Percentiles rank a stretch among this genome's conserved stretches.
These are phyloP conservation scores for Perca flavescens DNA, from an alignment of 2,113 vertebrate genomes.

Conservation along the genomic window DNA sequence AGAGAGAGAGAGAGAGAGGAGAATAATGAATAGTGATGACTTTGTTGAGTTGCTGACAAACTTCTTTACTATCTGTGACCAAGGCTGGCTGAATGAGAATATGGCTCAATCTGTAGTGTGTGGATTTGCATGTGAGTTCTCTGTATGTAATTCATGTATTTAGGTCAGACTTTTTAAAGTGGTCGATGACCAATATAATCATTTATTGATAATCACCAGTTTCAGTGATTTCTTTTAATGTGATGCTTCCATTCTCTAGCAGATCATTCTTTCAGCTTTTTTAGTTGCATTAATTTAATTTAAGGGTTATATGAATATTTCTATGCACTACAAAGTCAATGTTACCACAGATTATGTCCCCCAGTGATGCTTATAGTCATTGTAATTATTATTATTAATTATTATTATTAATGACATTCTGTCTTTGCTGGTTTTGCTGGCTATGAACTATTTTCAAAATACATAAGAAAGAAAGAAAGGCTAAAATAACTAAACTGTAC, in stretches of 20 bases:
- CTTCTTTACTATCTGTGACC: slow-evolving; percentile 11
- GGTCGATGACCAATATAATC: not conserved
- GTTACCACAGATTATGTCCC: not conserved
- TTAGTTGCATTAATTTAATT: not conserved
- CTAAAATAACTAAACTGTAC: not conserved
- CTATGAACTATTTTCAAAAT: not conserved
- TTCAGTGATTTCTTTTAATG: not conserved
- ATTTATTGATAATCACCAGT: not conserved
- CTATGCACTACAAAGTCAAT: not conserved
- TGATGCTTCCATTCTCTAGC: not conserved
- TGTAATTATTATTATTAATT: no score
- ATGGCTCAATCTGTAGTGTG: slow-evolving; percentile 6
- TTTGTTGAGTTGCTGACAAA: slow-evolving; percentile 26
- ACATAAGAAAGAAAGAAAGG: not conserved
- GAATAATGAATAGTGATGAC: not conserved
- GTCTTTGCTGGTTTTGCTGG: not conserved
- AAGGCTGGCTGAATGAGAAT: slow-evolving; percentile 16
- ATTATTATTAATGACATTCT: not conserved
- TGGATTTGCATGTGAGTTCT: not conserved
- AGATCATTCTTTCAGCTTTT: not conserved
- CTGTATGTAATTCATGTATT: slow-evolving; percentile 6
- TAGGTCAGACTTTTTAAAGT: not conserved
- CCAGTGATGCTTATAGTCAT: not conserved
- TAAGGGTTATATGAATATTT: not conserved
- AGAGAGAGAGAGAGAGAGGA: no score